These are phyloP conservation scores for Drosophila chauvacae DNA, from an alignment of 1,140 invertebrate species.

Conservation along the genomic window DNA sequence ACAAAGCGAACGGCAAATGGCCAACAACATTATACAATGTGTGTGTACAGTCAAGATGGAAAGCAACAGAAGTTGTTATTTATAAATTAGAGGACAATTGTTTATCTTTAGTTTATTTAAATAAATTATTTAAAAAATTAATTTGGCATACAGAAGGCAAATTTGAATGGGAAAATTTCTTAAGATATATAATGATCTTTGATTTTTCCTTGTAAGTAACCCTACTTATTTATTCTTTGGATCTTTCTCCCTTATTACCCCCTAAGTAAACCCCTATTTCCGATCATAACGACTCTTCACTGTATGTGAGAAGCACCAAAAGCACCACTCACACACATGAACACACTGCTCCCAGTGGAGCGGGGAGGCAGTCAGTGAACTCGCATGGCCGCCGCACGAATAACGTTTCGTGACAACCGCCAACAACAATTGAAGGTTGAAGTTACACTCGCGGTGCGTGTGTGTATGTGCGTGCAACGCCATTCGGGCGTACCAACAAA, in stretches of 20 bases:
- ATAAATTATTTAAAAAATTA: too few relatives aligned
- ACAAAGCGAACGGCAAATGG: slow-evolving; percentile 69
- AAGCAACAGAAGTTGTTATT: background rate
- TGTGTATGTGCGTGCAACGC: slow-evolving; percentile 75
- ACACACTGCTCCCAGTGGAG: slow-evolving; percentile 30
- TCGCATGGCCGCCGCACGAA: slow-evolving; percentile 80
- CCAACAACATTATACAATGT: slow-evolving; percentile 55
- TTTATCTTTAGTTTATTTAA: background rate
- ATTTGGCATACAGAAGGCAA: fast-evolving
- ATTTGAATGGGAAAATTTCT: background rate
- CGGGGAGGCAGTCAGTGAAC: slow-evolving; percentile 79
- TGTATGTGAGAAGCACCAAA: slow-evolving; percentile 75
- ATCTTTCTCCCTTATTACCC: too few relatives aligned
- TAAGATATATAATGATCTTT: background rate
- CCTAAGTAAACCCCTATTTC: background rate
- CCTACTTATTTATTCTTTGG: background rate
- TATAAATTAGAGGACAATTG: too few relatives aligned
- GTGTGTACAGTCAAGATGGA: slow-evolving; percentile 34
- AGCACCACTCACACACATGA: slow-evolving; percentile 32
- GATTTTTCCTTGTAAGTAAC: background rate
- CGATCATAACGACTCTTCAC: background rate
- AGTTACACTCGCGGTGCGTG: slow-evolving; percentile 67
- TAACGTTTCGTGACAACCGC: slow-evolving; percentile 78
- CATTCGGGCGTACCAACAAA: slow-evolving; percentile 80
- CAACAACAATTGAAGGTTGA: slow-evolving; percentile 81